Conservation (phyloP, 2,888 invertebrate genomes). For the Leptopilina myrica region DNA sequence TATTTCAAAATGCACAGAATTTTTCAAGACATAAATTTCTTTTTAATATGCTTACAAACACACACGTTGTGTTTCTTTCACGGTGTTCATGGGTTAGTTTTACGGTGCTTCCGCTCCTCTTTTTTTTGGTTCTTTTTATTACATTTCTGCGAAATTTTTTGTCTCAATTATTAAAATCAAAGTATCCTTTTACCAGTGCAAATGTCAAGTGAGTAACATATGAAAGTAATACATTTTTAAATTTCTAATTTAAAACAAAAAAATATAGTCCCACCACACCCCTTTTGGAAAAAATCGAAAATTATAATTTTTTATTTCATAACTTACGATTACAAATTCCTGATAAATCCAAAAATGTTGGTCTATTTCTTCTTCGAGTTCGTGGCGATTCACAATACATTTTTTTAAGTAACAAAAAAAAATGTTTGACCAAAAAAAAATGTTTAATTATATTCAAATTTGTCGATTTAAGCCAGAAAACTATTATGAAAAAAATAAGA, state of each 20-base stretch:
- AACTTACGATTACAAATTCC: conserved; percentile 65
- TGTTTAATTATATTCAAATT: no score
- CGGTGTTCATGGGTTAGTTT: conserved; percentile 21
- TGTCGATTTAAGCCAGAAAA: no score
- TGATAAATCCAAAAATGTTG: conserved; percentile 71
- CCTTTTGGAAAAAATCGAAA: no score
- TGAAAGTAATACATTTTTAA: neutral
- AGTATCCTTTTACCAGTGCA: neutral
- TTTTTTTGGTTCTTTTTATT: conserved; percentile 6
- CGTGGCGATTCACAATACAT: conserved; percentile 67
- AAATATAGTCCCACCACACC: no score
- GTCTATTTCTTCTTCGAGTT: conserved; percentile 66
- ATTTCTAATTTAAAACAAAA: neutral
- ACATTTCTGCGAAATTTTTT: conserved; percentile 37
- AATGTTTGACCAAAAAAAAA: no score
- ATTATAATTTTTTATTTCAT: neutral
- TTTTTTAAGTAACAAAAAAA: conserved; percentile 39
- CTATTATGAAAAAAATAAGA: no score
- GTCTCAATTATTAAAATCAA: conserved; percentile 29
- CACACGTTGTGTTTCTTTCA: conserved; percentile 19
- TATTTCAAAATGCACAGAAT: conserved; percentile 10
- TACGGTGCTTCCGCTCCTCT: conserved; percentile 30
- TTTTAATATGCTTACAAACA: conserved; percentile 4
- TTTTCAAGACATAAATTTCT: conserved; percentile 27
- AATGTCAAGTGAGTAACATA: neutral